Base-by-base conservation (phyloP, 2,113 vertebrate genomes). In the Trichomycterus rosablanca region DNA sequence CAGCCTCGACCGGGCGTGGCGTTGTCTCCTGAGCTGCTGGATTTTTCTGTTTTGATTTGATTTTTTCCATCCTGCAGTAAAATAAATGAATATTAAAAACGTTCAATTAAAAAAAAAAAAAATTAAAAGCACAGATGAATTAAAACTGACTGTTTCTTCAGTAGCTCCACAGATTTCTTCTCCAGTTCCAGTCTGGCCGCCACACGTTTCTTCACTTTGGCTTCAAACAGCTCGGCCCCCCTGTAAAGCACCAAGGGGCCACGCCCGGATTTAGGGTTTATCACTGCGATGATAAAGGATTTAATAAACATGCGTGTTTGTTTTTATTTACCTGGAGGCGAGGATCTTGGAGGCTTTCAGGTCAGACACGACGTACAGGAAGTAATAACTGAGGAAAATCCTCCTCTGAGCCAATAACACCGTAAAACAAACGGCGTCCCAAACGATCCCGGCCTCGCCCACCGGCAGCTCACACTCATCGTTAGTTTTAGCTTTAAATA, bases 311-410 rank as follows among this genome's bases (percentile, higher is more conserved):
- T n/a, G n/a, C n/a, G n/a, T 46, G 16, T 37, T 4, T 40, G n/a
- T 46, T 30, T 3, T 30, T 49, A n/a, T 28, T 72, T 44, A 87
- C 84, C 90, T 87, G 61, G 80, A 84, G 16, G 85, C 88, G 23
- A 88, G 71, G 59, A 81, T 83, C 53, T 86, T 84, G 1, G 80
- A 80, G 3, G 85, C 81, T 72, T 85, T 88, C 46, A 83, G 78
- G 53, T 91, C 84, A 19, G 87, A 84, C 26, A 87, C 86, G 35
- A 86, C 68, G 0, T 83, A 87, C 12, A 91, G 84, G 67, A 85
- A 89, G 58, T 86, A 86, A 68, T 85, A 88, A 71, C 87, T 91
- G 56, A 81, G 85, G 62, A 91, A 91, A 46, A 85, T 76, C 16
- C 81, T 78, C 12, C 79, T 64, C 73, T 88, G 89, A 7, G 72